These are phyloP conservation scores for Tinea trinotella DNA, from an alignment of 2,888 invertebrate genomes.

Conservation along the genomic window DNA sequence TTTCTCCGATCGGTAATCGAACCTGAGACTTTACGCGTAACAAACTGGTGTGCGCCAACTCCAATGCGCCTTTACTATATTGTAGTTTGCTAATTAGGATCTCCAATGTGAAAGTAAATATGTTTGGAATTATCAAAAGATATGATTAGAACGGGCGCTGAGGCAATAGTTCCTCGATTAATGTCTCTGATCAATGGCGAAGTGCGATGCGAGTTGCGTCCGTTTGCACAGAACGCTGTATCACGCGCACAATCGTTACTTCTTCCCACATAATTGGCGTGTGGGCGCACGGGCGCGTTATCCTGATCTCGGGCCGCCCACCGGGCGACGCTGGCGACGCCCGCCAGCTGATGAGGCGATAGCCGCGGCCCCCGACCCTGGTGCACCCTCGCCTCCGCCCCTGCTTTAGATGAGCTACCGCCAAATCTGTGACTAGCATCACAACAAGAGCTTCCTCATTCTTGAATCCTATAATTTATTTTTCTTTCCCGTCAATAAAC, in stretches of 20 bases:
- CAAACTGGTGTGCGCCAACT: too few species aligned
- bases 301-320: conserved; percentile 49
- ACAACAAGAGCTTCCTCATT: background rate
- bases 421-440: background rate
- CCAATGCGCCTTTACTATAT: too few species aligned
- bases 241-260: conserved; percentile 59
- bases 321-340: conserved; percentile 47
- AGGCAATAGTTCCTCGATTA: conserved; percentile 55
- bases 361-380: conserved; percentile 27
- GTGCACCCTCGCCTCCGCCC: conserved; percentile 7
- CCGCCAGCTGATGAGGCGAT: conserved; percentile 53
- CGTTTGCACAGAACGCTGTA: conserved; percentile 43
- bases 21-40: too few species aligned
- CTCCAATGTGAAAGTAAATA: background rate
- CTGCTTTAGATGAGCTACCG: conserved; percentile 5
- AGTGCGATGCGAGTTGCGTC: conserved; percentile 40
- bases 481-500: background rate
- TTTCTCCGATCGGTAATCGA: too few species aligned
- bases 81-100: background rate
- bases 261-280: conserved; percentile 71
- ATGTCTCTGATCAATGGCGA: conserved; percentile 39
- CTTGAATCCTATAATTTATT: background rate
- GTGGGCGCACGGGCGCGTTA: conserved; percentile 62
- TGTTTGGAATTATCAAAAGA: background rate
- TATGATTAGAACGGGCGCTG: background rate